phyloP scores from a whole-genome alignment of 2,797 vertebrate genomes.

The Sebastes reedi region DNA sequence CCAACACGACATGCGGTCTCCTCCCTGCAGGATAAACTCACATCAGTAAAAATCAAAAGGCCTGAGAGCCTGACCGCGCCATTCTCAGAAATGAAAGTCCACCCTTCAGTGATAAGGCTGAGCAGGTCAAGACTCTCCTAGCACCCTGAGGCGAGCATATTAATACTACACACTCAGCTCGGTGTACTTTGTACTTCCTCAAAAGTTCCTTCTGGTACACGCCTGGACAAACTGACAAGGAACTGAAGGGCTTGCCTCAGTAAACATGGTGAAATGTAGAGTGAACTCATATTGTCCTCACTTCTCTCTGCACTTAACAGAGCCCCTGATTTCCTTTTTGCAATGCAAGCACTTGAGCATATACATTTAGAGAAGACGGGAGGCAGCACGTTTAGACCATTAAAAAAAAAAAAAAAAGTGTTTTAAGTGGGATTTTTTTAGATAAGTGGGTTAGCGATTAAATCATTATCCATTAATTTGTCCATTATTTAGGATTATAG shows the following conservation, averaged over 20 bases:
- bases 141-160: neutral
- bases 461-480: neutral
- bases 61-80: neutral
- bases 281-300: neutral
- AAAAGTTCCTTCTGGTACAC: neutral
- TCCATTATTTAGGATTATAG: neutral
- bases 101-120: neutral
- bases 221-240: constrained; percentile 19
- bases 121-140: neutral
- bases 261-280: constrained; percentile 36
- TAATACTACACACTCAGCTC: neutral
- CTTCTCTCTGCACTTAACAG: neutral
- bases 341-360: neutral
- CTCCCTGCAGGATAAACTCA: neutral
- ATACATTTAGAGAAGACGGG: neutral
- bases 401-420: neutral
- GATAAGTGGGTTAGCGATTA: neutral
- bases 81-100: neutral
- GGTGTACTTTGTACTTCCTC: constrained; percentile 66
- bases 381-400: neutral
- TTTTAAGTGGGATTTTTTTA: neutral
- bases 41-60: neutral
- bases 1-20: neutral
- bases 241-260: constrained; percentile 30
- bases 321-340: neutral